Conservation (phyloP, 1,140 invertebrate species). For the Cydia amplana region DNA sequence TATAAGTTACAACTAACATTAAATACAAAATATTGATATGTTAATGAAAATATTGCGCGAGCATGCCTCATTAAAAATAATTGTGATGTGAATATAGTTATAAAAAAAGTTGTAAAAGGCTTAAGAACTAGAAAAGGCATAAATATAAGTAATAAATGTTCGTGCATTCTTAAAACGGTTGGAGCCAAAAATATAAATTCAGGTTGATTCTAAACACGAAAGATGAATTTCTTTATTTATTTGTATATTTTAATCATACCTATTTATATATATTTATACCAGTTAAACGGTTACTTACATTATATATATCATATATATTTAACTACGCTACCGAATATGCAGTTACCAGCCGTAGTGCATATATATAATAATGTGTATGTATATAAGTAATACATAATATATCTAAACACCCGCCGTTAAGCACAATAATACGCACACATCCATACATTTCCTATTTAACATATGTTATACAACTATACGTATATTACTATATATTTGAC, state of each 20-base stretch:
- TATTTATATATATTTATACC: slow-evolving; percentile 35
- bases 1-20: not conserved
- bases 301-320: slow-evolving; percentile 46
- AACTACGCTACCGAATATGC: slow-evolving; percentile 58
- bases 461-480: slow-evolving; percentile 44
- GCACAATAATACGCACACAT: slow-evolving; percentile 43
- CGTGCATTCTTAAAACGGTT: slow-evolving; percentile 30
- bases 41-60: slow-evolving; percentile 20
- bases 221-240: slow-evolving; percentile 13
- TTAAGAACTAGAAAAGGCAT: not conserved
- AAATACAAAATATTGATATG: slow-evolving; percentile 18
- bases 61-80: not conserved
- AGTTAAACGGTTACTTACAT: slow-evolving; percentile 39
- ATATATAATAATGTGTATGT: slow-evolving; percentile 43
- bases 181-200: not conserved
- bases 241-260: slow-evolving; percentile 38
- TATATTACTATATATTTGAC: slow-evolving; percentile 47
- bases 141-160: slow-evolving; percentile 1
- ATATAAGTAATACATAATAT: slow-evolving; percentile 50
- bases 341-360: slow-evolving; percentile 55
- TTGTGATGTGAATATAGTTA: slow-evolving; percentile 11
- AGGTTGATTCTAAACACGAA: slow-evolving; percentile 25
- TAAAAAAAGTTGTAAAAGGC: not conserved
- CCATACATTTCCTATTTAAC: slow-evolving; percentile 47
- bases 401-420: slow-evolving; percentile 50